These are phyloP conservation scores for Falco columbarius DNA, from an alignment of 2,797 vertebrate genomes.

Conservation along the genomic window DNA sequence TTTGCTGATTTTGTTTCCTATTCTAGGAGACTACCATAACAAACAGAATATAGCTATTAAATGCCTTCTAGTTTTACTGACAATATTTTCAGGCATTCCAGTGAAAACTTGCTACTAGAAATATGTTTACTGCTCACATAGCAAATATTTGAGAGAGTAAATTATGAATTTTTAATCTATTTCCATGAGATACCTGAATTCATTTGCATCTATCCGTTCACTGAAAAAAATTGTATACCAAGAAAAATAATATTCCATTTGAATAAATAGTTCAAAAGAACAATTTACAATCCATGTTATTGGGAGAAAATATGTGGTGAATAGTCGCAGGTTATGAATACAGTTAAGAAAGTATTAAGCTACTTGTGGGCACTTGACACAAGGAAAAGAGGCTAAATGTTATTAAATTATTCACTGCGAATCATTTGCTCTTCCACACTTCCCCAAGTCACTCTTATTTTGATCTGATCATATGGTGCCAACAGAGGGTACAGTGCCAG, in stretches of 20 bases:
- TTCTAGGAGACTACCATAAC: not conserved
- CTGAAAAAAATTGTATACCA: not conserved
- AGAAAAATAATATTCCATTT: not conserved
- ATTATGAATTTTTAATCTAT: conserved; percentile 16
- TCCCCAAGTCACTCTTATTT: not conserved
- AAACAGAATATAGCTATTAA: not conserved
- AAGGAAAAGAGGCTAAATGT: not conserved
- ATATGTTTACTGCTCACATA: not conserved
- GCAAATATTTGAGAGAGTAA: not conserved
- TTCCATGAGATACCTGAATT: not conserved
- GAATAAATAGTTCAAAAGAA: not conserved
- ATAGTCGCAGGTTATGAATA: not conserved
- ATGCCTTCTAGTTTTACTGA: not conserved
- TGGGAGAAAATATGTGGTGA: not conserved
- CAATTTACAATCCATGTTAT: not conserved
- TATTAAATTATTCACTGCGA: not conserved
- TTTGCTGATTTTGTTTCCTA: not conserved
- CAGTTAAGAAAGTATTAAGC: not conserved
- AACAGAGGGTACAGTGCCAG: not conserved
- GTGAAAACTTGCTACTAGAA: not conserved
- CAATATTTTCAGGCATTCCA: not conserved
- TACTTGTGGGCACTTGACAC: not conserved
- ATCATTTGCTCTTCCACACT: not conserved
- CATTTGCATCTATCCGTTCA: not conserved
- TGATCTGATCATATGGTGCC: not conserved